Evolutionary conservation across 2,888 invertebrate species (phyloP), one percentile per base, ranked within the genome.

Genomic region (Criorhina ranunculi): DNA sequence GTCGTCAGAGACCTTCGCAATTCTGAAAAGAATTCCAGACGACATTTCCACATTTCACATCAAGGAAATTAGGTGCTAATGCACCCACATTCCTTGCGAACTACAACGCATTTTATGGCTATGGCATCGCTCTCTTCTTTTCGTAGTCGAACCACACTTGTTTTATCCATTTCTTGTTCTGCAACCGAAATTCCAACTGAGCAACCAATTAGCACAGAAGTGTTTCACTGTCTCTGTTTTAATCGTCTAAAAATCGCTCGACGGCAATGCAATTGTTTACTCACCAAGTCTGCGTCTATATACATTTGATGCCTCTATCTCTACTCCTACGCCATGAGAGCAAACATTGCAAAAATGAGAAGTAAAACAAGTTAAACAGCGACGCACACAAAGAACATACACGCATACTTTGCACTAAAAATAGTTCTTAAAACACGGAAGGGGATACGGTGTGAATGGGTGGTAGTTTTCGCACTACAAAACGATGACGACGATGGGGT

Each of bases 181-280:
- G 7, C 19, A 9, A 8, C 19, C 46, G 46, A 24, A 49, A 49
- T 31, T 66, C 40, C 44, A 55, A 19, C 33, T 44, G 55, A 33
- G 7, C 19, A 37, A 66, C n/a, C 59, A 72, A 73, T 73, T 73
- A 64, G 64, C 31, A 55, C 55, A 33, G 44, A 29, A 42, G 31
- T 19, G 24, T 51, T 35, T 46, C 24, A 7, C n/a, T 24, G 29
- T 12, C 29, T 24, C 11, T 37, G 11, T 15, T 11, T 6, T 17
- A 9, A 15, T n/a, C 35, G 11, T 5, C 46, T n/a, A n/a, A n/a
- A n/a, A n/a, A n/a, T n/a, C n/a, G 7, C 37, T 24, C 31, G 12
- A 24, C 9, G 9, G 7, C 29, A 55, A 11, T 55, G 44, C 55
- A 64, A 44, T 66, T 76, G 66, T 66, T 59, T 46, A 46, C 46